These are phyloP conservation scores for Polymixis flavicincta DNA, from an alignment of 2,888 invertebrate species.

Conservation along the genomic window DNA sequence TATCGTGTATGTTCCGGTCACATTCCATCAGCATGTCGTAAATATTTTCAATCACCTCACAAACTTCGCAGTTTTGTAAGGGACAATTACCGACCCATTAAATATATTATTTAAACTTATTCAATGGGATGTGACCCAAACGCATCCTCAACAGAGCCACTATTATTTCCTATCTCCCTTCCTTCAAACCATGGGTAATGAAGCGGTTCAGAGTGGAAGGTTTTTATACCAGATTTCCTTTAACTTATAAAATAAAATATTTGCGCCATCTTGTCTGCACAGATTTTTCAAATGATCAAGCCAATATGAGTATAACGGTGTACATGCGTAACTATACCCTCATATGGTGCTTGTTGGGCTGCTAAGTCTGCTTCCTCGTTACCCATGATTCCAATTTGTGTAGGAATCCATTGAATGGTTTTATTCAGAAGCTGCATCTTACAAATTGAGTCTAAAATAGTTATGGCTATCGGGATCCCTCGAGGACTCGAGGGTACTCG, in stretches of 20 bases:
- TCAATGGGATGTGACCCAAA: slow-evolving; percentile 13
- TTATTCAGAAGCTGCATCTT: slow-evolving; percentile 17
- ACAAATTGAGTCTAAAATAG: slow-evolving; percentile 13
- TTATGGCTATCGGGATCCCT: slow-evolving; percentile 28
- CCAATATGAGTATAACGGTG: too few relatives aligned
- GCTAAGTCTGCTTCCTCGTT: slow-evolving; percentile 11
- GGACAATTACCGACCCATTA: background rate
- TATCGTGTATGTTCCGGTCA: background rate
- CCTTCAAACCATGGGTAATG: slow-evolving; percentile 25
- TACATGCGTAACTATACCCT: too few relatives aligned
- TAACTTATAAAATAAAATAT: background rate
- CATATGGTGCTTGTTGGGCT: background rate
- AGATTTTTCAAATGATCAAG: too few relatives aligned
- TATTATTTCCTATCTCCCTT: background rate
- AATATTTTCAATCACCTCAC: slow-evolving; percentile 19
- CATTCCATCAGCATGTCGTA: slow-evolving; percentile 11
- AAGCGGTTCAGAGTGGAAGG: slow-evolving; percentile 17
- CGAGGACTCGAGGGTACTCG: background rate
- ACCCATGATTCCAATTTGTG: slow-evolving; percentile 8
- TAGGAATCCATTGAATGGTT: slow-evolving; percentile 19
- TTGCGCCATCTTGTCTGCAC: too few relatives aligned
- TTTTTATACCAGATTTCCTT: slow-evolving; percentile 28
- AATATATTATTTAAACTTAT: slow-evolving; percentile 16
- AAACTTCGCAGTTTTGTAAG: slow-evolving; percentile 2
- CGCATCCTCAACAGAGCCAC: slow-evolving; percentile 14